Base-by-base conservation (phyloP, 2,888 invertebrate species). In the Sinopyrophorus schimmeli region DNA sequence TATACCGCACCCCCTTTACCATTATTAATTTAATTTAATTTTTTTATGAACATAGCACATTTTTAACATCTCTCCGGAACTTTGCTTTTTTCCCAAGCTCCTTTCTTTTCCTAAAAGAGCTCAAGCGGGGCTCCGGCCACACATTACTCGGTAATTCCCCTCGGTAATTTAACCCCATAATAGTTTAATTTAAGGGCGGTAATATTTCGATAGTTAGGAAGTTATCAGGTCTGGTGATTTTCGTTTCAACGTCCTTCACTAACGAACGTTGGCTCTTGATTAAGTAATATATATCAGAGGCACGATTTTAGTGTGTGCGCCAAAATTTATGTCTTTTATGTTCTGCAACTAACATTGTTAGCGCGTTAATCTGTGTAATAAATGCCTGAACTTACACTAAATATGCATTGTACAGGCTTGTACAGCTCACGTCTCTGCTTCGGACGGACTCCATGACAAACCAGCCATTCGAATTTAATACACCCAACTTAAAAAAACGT, bases 341-440 rank as follows among this genome's bases (percentile, higher is more conserved):
- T 39, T 38, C 21, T 40, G 39, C 30, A 28, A 46, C 30, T 30
- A 38, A 46, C 16, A 27, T 40, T 40, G 47, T 31, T 38, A 35
- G 21, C 17, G 23, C 21, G 21, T 39, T 32, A 47, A 40, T 35
- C 34, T 47, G 30, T 16, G 24, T 26, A 47, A 47, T 27, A 26
- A 32, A 24, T 20, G 32, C 34, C 32, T 31, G 12, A 38, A 40
- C 39, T 47, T 34, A 32, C 32, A 39, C 26, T 35, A 35, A 17
- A 34, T 20, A n/a, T n/a, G n/a, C n/a, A n/a, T n/a, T n/a, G 26
- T 16, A 31, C 38, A 21, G 31, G 31, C 18, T 32, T 26, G 26
- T 34, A 23, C 34, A 27, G 24, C 34, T 40, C 35, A 27, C 23
- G 39, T 35, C 35, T 26, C 47, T 47, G 47, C 11, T 40, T 20